Evolutionary conservation across 2,113 vertebrate genomes (phyloP).

Genomic region (Rhizomys pruinosus): DNA sequence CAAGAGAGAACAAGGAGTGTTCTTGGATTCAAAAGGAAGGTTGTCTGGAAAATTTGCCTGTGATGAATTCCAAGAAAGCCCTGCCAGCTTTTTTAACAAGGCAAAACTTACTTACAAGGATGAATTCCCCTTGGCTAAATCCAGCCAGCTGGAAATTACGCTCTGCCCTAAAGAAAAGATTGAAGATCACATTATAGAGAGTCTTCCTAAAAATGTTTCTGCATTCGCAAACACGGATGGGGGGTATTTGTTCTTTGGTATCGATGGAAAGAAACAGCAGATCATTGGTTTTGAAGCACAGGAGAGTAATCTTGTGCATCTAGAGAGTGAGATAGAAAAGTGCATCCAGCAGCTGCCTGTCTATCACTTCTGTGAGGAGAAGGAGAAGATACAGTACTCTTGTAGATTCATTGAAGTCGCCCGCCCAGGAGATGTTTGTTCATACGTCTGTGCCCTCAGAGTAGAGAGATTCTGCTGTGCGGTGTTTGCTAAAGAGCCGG

Average conservation of each 20-base stretch:
- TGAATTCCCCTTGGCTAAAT: constrained; percentile 63
- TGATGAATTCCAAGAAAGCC: too few species aligned
- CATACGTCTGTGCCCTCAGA: too few species aligned
- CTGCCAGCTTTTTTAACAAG: constrained; percentile 7
- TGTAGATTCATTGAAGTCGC: background rate
- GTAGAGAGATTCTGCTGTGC: background rate
- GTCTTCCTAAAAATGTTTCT: constrained; percentile 25
- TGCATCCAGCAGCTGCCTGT: background rate
- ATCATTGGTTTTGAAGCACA: background rate
- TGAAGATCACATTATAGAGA: background rate
- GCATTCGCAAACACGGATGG: constrained; percentile 68
- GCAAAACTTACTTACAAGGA: background rate
- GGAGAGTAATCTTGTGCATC: fast-evolving
- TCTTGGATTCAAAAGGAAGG: background rate
- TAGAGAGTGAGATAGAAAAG: background rate
- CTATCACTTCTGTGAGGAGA: constrained; percentile 20
- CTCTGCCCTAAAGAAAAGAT: background rate
- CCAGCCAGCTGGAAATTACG: constrained; percentile 60
- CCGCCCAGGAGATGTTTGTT: fast-evolving
- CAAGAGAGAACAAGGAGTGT: background rate
- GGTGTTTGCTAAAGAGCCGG: background rate
- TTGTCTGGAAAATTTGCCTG: too few species aligned
- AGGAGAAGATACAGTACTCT: background rate
- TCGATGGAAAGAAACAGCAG: background rate
- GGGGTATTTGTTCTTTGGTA: constrained; percentile 64